Base-by-base conservation (phyloP, 53 echinoderm and acorn worm genomes). In the Henricia sp. region DNA sequence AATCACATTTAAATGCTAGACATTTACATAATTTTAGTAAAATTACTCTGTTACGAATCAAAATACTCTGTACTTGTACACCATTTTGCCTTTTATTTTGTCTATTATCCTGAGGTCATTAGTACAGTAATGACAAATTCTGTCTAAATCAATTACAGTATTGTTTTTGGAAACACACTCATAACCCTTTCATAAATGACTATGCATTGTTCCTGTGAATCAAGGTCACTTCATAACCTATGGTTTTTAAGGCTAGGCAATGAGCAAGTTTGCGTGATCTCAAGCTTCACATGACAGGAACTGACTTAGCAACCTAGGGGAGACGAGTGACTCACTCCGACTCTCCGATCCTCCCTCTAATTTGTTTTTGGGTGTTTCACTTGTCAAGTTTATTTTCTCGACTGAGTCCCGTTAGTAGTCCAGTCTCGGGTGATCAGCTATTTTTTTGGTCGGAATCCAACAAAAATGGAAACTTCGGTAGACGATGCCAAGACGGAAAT, bases 241-340 rank as follows among this genome's bases (percentile, higher is more conserved):
- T 44, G 46, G 44, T 39, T 27, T 37, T 1, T 37, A 48, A 16
- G 48, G 48, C 9, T 9, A 48, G 48, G 48, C 9, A 48, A 10
- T 48, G 48, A 48, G 48, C 9, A 16, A 48, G 48, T 9, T 46
- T 25, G 27, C 70, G 26, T 77, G 62, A 60, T 26, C 19, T 55
- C 57, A 38, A 46, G 29, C 20, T 64, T 33, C 80, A 80, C 80
- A 80, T 80, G 80, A 80, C 80, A 80, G 80, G 80, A 80, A 46
- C 80, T 80, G 80, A 80, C 80, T 46, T 43, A 59, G 41, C 17
- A 17, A 9, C 38, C 16, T 14, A 17, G 57, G 32, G 32, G 62
- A 13, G 33, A 60, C 62, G 29, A 32, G 33, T 60, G 62, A 30
- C 32, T 60, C 29, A 60, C 33, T 32, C 2, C 11, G 62, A 60